A percentile compares a stretch with the other conserved stretches of the same genome.
These are phyloP conservation scores for Suricata suricatta DNA, from an alignment of 2,113 vertebrate species.

Conservation along the genomic window DNA sequence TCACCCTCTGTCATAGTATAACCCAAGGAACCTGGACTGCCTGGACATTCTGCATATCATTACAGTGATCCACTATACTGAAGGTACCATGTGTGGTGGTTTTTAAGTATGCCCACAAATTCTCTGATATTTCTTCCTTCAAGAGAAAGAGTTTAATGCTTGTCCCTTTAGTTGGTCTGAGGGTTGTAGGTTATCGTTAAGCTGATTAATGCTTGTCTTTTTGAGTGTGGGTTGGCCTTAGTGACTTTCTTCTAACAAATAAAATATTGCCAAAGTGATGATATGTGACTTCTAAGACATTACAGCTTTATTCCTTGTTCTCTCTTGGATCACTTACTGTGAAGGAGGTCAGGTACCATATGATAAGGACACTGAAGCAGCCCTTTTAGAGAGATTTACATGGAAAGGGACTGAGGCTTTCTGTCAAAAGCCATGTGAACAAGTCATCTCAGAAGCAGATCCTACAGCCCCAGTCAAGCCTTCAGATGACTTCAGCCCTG, in stretches of 20 bases:
- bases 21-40: neutral
- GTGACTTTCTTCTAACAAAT: neutral
- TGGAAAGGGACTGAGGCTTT: neutral
- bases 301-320: neutral
- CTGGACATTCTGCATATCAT: neutral
- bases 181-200: too few species aligned
- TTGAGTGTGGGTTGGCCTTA: neutral
- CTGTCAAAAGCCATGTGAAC: neutral
- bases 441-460: neutral
- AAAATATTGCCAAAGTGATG: neutral
- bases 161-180: too few species aligned
- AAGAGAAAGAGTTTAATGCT: neutral
- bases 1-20: neutral
- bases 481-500: neutral
- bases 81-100: neutral
- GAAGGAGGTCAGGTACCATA: neutral
- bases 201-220: constrained; percentile 24
- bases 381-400: neutral
- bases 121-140: neutral
- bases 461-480: neutral
- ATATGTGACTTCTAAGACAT: neutral
- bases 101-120: neutral
- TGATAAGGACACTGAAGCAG: neutral
- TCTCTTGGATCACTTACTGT: neutral
- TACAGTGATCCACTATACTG: neutral